These are phyloP conservation scores for Enteromius treurensis DNA, from an alignment of 2,797 vertebrate genomes.

Conservation along the genomic window DNA sequence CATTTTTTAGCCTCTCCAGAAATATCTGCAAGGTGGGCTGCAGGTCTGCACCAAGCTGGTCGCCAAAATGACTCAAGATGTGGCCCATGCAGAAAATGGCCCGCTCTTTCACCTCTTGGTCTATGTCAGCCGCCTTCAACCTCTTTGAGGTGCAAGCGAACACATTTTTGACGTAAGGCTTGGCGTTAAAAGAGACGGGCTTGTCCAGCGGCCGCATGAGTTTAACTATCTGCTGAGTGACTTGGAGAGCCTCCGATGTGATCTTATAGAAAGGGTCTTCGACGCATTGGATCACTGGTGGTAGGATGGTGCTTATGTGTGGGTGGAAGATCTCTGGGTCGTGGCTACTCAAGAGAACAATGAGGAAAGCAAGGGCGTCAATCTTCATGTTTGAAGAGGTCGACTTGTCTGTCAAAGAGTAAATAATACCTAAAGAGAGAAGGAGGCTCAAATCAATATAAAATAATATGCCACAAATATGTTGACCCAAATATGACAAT, in stretches of 20 bases:
- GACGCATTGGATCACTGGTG: conserved; percentile 84
- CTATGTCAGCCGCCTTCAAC: conserved; percentile 91
- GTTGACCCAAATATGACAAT: no score
- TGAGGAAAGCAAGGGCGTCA: conserved; percentile 87
- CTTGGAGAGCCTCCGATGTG: conserved; percentile 89
- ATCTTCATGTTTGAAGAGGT: conserved; percentile 93
- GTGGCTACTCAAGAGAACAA: conserved; percentile 87
- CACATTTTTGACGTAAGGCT: conserved; percentile 82
- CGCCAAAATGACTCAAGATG: conserved; percentile 86
- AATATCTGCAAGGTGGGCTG: conserved; percentile 84
- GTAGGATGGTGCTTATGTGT: conserved; percentile 84
- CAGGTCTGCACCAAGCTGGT: conserved; percentile 84
- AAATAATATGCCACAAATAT: no score
- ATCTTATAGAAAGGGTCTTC: conserved; percentile 94
- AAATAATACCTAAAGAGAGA: conserved; percentile 81
- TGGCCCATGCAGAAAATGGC: conserved; percentile 93
- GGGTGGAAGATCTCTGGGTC: conserved; percentile 85
- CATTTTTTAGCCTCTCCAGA: conserved; percentile 90
- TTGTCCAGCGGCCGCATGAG: conserved; percentile 83
- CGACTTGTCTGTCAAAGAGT: conserved; percentile 88
- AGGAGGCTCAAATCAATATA: neutral
- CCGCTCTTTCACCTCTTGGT: conserved; percentile 95
- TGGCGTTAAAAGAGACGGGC: conserved; percentile 76
- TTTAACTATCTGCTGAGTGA: conserved; percentile 88
- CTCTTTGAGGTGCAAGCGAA: conserved; percentile 83